phyloP scores from a whole-genome alignment of 1,140 invertebrate genomes.

The Planococcus citri region DNA sequence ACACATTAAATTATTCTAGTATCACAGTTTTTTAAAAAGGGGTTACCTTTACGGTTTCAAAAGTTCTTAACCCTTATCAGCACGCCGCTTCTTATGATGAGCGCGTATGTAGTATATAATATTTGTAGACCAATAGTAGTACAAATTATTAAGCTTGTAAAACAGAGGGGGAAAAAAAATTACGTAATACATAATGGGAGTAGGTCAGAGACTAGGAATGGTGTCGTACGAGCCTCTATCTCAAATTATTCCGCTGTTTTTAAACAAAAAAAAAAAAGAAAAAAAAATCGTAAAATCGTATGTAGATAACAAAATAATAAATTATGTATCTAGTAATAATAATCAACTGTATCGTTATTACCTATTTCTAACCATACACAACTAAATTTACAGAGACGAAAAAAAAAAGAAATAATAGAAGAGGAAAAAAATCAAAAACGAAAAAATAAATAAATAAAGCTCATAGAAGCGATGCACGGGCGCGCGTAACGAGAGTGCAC shows the following conservation, averaged over 20 bases:
- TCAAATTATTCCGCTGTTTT: no score
- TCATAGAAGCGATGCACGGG: slow-evolving; percentile 13
- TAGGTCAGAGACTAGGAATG: no score
- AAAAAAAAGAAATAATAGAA: background rate
- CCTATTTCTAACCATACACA: background rate
- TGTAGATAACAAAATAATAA: background rate
- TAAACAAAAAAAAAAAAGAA: no score
- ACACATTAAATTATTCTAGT: slow-evolving; percentile 1
- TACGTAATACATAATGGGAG: no score
- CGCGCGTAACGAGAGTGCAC: background rate
- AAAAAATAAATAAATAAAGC: background rate
- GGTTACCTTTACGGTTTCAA: background rate
- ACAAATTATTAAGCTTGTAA: background rate
- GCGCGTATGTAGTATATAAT: background rate
- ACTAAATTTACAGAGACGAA: background rate
- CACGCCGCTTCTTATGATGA: background rate
- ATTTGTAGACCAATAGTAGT: background rate
- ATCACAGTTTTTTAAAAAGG: slow-evolving; percentile 14
- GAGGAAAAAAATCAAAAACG: no score
- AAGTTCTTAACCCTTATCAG: background rate
- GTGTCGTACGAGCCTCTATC: no score
- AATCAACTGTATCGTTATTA: background rate
- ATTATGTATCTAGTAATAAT: background rate
- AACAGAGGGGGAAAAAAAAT: background rate
- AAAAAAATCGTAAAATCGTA: background rate